These are phyloP conservation scores for Eleutherodactylus coqui DNA, from an alignment of 2,797 vertebrate species.

Conservation along the genomic window DNA sequence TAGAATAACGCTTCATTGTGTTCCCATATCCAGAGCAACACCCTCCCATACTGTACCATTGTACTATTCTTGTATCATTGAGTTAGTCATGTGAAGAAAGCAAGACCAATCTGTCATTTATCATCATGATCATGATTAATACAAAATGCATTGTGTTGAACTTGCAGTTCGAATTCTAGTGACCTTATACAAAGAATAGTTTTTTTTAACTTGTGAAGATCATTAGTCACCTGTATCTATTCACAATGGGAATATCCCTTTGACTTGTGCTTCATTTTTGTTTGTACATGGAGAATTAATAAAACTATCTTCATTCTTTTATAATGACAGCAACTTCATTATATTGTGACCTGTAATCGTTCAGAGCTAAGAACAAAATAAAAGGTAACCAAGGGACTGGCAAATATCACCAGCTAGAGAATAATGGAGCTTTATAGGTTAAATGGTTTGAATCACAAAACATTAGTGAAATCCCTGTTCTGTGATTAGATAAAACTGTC, in stretches of 20 bases:
- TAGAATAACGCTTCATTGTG: not conserved
- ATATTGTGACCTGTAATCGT: conserved; percentile 12
- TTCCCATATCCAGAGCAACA: not conserved
- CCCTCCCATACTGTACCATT: not conserved
- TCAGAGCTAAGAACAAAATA: conserved; percentile 10
- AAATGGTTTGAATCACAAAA: conserved; percentile 42
- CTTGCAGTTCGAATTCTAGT: not conserved
- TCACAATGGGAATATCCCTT: not conserved
- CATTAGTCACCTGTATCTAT: not conserved
- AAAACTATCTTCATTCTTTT: conserved; percentile 16
- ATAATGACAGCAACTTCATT: conserved; percentile 20
- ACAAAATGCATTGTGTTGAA: not conserved
- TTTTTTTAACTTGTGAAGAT: not conserved
- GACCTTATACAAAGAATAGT: not conserved
- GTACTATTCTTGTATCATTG: not conserved
- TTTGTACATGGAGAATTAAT: conserved; percentile 13
- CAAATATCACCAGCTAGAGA: conserved; percentile 48
- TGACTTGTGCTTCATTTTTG: not conserved
- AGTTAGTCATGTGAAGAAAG: not conserved
- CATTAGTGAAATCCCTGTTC: conserved; percentile 47
- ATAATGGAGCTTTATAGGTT: conserved; percentile 34
- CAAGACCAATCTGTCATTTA: not conserved
- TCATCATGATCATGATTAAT: not conserved
- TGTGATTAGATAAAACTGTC: conserved; percentile 33
- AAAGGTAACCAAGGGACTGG: conserved; percentile 10